Evolutionary conservation across 2,113 vertebrate genomes (phyloP), one percentile per base, ranked within the genome.

Genomic region (Grantiella picta): DNA sequence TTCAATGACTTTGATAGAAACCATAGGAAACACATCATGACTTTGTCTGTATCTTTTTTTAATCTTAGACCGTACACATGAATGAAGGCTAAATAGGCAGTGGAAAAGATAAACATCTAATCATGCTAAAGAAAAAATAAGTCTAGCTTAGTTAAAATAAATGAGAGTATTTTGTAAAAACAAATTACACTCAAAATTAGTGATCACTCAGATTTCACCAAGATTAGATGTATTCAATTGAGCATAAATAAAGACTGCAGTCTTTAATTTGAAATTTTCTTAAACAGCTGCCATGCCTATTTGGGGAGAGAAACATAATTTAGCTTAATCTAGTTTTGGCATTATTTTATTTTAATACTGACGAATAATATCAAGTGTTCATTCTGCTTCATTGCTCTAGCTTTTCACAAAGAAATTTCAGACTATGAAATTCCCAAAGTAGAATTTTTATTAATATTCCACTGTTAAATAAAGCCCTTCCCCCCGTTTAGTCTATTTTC

Each of bases 21-120:
- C 22, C 8, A 22, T 21, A 61, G 15, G 29, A 86, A 63, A 45
- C 22, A 5, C 35, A 31, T n/a, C 3, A 33, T 0, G 0, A 7
- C 13, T 90, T 88, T 66, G 57, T 38, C 33, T 78, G 8, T 40
- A 57, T 29, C 22, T 53, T 8, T 3, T 82, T 75, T 75, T 66
- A 70, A 44, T 63, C 25, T 60, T 56, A 61, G 87, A 96, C 72
- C 9, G 8, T 82, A 44, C 40, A 54, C 19, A 54, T 63, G 29
- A 77, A 59, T 78, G 29, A 78, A 86, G 15, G 8, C 7, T 91
- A 71, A 66, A 44, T 68, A 79, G 44, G 16, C 8, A 66, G 40
- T 54, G 25, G 35, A 81, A 90, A 71, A 29, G 16, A 71, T 40
- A 53, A 76, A 49, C 14, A 66, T 38, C 12, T 36, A 79, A 54